Evolutionary conservation across 1,140 invertebrate species (phyloP), one percentile per base, ranked within the genome.

Genomic region (Aphis craccivora): DNA sequence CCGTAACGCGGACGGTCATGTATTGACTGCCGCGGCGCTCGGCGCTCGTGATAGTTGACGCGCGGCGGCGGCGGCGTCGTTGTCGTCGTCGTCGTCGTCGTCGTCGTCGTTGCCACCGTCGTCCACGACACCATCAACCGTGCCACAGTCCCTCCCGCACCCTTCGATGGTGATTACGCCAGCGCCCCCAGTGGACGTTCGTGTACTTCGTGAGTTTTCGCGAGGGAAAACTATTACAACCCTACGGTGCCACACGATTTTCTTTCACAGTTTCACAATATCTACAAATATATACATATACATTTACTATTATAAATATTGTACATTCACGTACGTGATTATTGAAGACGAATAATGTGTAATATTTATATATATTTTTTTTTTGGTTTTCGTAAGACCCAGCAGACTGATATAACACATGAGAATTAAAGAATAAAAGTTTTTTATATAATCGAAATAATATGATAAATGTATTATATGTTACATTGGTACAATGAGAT

Each of bases 1-100:
- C 81, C 30, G 91, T n/a, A 30, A 43, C 67, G 48, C 91, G 91
- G 48, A 48, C 91, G 91, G 91, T 86, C 91, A 7, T 86, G 81
- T 93, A 93, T 93, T 93, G 91, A 93, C 91, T 93, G 91, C 91
- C 48, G 48, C 48, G 76, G 37, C 67, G 35, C n/a, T 9, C 88
- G 45, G 30, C 86, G 40, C 83, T 40, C 84, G 40, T 84, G 91
- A 92, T 84, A 53, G 91, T 92, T 84, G 91, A 84, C 45, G 91
- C 55, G 53, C 55, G 53, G 43, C 22, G 76, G 91, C 76, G 76
- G n/a, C 90, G 76, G 30, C 90, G 88, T 0, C 55, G 55, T 30
- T 3, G 55, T 60, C 22, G 35, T 86, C 23, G 35, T 37, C 37
- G 35, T 25, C 37, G 83, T 81, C 55, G 55, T 60, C 60, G 55